Evolutionary conservation across 2,888 invertebrate species (phyloP), one percentile per base, ranked within the genome.

Genomic region (Polyommatus icarus): DNA sequence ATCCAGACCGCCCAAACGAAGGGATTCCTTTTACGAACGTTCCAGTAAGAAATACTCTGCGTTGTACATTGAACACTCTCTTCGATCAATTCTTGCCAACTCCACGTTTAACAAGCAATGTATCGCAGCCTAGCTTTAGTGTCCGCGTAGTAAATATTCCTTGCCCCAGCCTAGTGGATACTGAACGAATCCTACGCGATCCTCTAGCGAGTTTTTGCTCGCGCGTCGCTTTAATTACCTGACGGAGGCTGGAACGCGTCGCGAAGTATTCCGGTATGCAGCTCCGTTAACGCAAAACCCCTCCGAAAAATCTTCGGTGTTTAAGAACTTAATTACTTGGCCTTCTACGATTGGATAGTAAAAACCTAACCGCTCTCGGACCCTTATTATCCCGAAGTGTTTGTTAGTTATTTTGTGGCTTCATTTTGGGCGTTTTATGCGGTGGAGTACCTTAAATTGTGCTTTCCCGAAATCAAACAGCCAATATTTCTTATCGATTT

Each of bases 181-280:
- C 75, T 75, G 75, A 75, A 75, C 75, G 75, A 75, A 75, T 75
- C 75, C 75, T 75, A 86, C 88, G 89, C 89, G 88, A 81, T 80
- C 80, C 82, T 77, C 78, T 76, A 79, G 81, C 81, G 84, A 83
- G 85, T 92, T 92, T 92, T 93, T 93, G 85, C 82, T 83, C 87
- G 89, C 89, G 87, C 86, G 85, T 87, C 88, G 84, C 86, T 91
- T 93, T 93, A 94, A 94, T 94, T 93, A 91, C 90, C 88, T 86
- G 85, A 85, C 86, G 83, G 83, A 82, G 81, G 81, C 81, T 82
- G 82, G 83, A 83, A 83, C 82, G 83, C 84, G 83, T 82, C 82
- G 83, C 80, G 77, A 72, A 83, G 80, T 83, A 84, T 84, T 84
- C 82, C 79, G 82, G 83, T 81, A 83, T 83, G 84, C 81, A 82